Percentiles rank a stretch among this genome's conserved stretches.
Conservation (phyloP, 1,140 invertebrate species). For the Drosophila obscura region DNA sequence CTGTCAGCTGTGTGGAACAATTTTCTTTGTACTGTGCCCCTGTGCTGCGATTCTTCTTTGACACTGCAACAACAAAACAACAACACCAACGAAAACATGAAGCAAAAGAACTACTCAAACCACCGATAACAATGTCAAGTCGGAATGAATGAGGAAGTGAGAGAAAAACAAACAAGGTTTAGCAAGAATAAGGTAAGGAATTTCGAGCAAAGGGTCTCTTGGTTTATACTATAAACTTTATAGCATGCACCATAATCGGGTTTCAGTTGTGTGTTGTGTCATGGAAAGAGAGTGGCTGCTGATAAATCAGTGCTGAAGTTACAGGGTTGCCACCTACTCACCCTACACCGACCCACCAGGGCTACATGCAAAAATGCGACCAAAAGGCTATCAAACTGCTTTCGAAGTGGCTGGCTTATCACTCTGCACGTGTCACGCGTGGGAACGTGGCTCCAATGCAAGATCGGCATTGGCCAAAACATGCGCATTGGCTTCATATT, state of each 20-base stretch:
- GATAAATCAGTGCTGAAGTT: constrained; percentile 32
- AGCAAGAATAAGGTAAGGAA: neutral
- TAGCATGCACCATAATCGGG: too few relatives aligned
- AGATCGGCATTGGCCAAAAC: too few relatives aligned
- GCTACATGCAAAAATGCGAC: constrained; percentile 14
- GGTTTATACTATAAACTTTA: neutral
- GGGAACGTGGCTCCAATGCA: too few relatives aligned
- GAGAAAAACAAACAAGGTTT: constrained; percentile 25
- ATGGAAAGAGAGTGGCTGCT: neutral
- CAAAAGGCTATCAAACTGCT: constrained; percentile 1
- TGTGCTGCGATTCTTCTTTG: constrained; percentile 56
- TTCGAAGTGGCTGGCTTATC: constrained; percentile 11
- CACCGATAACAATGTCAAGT: constrained; percentile 68
- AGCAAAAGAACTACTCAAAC: neutral
- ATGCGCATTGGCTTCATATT: too few relatives aligned
- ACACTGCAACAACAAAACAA: constrained; percentile 23
- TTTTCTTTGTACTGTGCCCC: constrained; percentile 56
- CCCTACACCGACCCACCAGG: constrained; percentile 14
- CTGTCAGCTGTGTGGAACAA: constrained; percentile 71
- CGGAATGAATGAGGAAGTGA: constrained; percentile 44
- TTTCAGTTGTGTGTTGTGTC: neutral
- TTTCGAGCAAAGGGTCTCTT: neutral
- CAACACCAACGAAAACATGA: constrained; percentile 1
- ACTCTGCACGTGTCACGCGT: neutral
- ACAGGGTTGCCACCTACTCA: constrained; percentile 22